Percentiles rank a stretch among this genome's conserved stretches.
Conservation (phyloP, 2,797 vertebrate genomes). For the Phrynocephalus guinanensis region DNA sequence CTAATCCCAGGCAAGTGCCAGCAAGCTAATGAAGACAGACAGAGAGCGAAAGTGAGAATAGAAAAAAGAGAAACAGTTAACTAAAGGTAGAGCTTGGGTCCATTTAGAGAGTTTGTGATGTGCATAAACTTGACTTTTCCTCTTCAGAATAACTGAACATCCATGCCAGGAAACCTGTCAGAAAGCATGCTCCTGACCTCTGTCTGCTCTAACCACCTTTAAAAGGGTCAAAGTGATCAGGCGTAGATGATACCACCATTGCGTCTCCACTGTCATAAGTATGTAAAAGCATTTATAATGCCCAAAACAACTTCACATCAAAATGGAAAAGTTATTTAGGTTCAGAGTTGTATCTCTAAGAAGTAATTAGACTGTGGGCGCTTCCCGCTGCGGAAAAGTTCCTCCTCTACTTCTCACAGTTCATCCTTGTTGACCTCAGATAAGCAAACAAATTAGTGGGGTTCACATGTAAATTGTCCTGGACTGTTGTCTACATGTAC, state of each 20-base stretch:
- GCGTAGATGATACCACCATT: neutral
- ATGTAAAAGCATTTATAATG: neutral
- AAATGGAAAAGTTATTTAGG: neutral
- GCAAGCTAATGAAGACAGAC: slow-evolving; percentile 77
- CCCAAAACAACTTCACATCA: neutral
- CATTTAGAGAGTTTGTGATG: slow-evolving; percentile 41
- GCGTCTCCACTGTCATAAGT: neutral
- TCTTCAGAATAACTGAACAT: slow-evolving; percentile 27
- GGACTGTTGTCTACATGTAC: too few relatives aligned
- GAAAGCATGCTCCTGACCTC: neutral
- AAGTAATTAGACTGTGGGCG: neutral
- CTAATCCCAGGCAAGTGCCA: slow-evolving; percentile 76
- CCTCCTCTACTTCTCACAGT: too few relatives aligned
- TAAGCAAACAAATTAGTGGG: too few relatives aligned
- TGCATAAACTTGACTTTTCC: slow-evolving; percentile 43
- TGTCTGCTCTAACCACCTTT: neutral
- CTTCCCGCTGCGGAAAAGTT: too few relatives aligned
- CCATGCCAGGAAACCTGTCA: slow-evolving; percentile 27
- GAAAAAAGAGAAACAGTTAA: slow-evolving; percentile 60
- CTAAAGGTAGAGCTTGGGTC: slow-evolving; percentile 57
- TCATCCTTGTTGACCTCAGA: too few relatives aligned
- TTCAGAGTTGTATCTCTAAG: neutral
- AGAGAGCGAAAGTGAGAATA: slow-evolving; percentile 73
- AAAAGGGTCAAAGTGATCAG: neutral
- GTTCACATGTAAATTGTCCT: too few relatives aligned